phyloP scores from a whole-genome alignment of 1,140 invertebrate genomes.

The Dysdera silvatica region DNA sequence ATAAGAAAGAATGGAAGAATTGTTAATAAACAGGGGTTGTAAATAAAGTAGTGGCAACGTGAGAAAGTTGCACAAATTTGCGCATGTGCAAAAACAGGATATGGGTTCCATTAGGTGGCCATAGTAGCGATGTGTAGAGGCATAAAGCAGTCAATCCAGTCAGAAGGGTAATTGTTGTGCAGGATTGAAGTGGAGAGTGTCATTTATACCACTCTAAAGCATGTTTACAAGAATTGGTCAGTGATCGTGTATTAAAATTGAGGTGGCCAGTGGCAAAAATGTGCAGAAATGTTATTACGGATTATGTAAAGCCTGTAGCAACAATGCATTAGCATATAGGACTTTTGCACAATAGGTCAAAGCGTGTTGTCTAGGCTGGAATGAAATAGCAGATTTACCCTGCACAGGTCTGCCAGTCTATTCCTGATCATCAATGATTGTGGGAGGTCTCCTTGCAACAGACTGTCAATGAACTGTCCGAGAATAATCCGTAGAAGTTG shows the following conservation, averaged over 20 bases:
- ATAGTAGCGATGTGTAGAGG: no score
- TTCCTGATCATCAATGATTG: no score
- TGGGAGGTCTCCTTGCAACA: not conserved
- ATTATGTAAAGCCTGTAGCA: not conserved
- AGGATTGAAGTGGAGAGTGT: conserved; percentile 4
- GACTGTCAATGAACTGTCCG: not conserved
- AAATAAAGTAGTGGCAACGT: no score
- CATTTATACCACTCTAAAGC: conserved; percentile 11
- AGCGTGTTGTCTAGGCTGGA: no score
- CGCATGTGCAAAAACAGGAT: no score
- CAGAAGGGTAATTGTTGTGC: conserved; percentile 5
- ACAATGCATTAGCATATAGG: not conserved
- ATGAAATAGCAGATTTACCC: not conserved
- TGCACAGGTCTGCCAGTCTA: not conserved
- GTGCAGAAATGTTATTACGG: not conserved
- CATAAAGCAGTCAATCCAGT: no score
- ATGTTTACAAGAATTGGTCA: not conserved
- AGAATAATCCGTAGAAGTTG: not conserved
- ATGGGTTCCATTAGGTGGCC: no score
- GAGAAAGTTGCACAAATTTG: no score
- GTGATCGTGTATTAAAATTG: not conserved
- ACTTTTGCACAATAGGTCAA: not conserved
- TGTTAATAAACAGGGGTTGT: no score
- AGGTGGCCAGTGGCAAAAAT: conserved; percentile 1
- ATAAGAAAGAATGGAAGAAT: no score